Conservation (phyloP, 2,888 invertebrate species). For the Cataglyphis livida region DNA sequence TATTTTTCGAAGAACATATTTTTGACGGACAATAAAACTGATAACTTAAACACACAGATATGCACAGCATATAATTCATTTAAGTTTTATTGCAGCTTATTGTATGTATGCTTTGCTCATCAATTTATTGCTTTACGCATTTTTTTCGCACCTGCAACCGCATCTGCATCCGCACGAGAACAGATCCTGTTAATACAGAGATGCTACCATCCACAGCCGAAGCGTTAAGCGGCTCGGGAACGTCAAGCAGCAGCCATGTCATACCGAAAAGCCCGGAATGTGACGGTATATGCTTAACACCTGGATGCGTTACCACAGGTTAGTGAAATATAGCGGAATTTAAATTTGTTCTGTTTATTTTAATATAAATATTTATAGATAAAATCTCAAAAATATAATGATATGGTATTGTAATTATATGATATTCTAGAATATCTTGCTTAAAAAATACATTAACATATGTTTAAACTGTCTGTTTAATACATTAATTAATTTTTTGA, state of each 20-base stretch:
- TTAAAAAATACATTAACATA: not conserved
- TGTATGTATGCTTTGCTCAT: not conserved
- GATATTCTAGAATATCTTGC: not conserved
- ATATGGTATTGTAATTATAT: not conserved
- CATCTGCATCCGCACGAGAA: constrained; percentile 68
- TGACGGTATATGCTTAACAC: constrained; percentile 88
- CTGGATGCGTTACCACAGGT: constrained; percentile 94
- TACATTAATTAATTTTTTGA: not conserved
- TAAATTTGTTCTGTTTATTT: not conserved
- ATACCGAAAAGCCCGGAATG: constrained; percentile 80
- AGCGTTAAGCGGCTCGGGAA: constrained; percentile 74
- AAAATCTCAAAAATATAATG: not conserved
- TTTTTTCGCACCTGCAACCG: constrained; percentile 61
- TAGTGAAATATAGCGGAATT: constrained; percentile 66
- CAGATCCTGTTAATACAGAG: constrained; percentile 79
- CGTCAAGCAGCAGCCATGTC: constrained; percentile 66
- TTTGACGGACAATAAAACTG: not conserved
- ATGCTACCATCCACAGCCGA: constrained; percentile 83
- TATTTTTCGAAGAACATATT: not conserved
- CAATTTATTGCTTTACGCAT: constrained; percentile 52
- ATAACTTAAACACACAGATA: not conserved
- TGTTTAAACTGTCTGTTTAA: not conserved
- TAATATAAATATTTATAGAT: not conserved
- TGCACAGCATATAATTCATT: not conserved
- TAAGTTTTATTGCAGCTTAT: constrained; percentile 20